Conservation (phyloP, 2,113 vertebrate species). For the Ophthalmolycus amberensis region DNA sequence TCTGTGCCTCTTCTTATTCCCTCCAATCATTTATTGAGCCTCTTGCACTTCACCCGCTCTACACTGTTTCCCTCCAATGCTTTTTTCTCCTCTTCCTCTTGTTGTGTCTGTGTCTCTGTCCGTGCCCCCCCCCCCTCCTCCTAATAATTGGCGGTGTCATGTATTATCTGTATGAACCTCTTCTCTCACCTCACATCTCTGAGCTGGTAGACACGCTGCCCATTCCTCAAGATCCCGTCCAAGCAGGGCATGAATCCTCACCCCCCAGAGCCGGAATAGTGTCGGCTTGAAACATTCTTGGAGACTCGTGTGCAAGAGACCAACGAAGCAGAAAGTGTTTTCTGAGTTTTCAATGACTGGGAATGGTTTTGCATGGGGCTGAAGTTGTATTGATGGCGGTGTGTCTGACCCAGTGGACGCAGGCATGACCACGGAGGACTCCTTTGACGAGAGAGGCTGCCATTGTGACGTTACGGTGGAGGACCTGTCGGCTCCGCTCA, state of each 20-base stretch:
- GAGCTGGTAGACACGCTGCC: conserved; percentile 40
- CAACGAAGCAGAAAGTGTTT: conserved; percentile 32
- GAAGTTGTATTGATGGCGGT: conserved; percentile 29
- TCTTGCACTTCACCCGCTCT: neutral
- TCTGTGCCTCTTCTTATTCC: conserved; percentile 5
- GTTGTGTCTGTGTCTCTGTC: conserved; percentile 13
- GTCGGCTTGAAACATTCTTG: conserved; percentile 52
- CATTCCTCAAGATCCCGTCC: conserved; percentile 29
- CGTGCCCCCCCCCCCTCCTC: conserved; percentile 16
- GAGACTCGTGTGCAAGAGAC: neutral
- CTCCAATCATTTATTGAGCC: conserved; percentile 13
- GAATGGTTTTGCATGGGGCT: conserved; percentile 26
- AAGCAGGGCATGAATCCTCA: conserved; percentile 58
- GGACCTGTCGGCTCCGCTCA: conserved; percentile 95
- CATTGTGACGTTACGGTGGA: conserved; percentile 96
- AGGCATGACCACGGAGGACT: conserved; percentile 90
- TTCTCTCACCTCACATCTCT: conserved; percentile 30
- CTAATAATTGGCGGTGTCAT: conserved; percentile 30
- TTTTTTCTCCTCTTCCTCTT: neutral
- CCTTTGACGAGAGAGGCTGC: conserved; percentile 93
- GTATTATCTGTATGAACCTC: conserved; percentile 9
- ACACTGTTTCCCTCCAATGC: neutral
- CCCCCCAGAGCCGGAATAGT: conserved; percentile 53
- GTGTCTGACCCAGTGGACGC: conserved; percentile 88
- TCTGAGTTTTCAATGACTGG: conserved; percentile 36